phyloP scores from a whole-genome alignment of 2,888 invertebrate genomes.

The Synanthedon formicaeformis region DNA sequence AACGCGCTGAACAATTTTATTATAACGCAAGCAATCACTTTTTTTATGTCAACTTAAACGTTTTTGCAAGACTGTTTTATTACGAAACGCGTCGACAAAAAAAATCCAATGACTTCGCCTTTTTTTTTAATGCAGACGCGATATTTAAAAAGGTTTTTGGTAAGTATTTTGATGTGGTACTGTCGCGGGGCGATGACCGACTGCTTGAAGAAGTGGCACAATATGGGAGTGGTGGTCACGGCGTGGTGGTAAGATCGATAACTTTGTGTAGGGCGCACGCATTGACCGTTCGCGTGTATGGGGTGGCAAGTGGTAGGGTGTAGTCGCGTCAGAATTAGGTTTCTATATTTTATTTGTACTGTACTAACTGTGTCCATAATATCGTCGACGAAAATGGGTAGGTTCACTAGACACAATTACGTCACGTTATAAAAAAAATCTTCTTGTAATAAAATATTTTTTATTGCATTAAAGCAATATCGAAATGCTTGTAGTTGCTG shows the following conservation, averaged over 20 bases:
- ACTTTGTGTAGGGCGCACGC: conserved; percentile 64
- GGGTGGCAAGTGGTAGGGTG: too few species aligned
- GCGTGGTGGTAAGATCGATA: conserved; percentile 62
- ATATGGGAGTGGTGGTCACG: conserved; percentile 51
- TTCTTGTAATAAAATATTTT: too few species aligned
- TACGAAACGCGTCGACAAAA: conserved; percentile 5
- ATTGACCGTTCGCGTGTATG: conserved; percentile 47
- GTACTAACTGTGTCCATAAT: conserved; percentile 23
- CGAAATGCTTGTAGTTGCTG: too few species aligned
- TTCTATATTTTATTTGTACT: conserved; percentile 55
- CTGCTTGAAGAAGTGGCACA: conserved; percentile 44
- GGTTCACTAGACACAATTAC: background rate
- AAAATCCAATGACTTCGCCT: conserved; percentile 8
- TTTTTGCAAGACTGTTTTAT: background rate
- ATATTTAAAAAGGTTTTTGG: conserved; percentile 8
- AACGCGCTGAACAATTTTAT: conserved; percentile 23
- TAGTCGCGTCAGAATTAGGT: conserved; percentile 15
- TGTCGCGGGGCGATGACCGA: conserved; percentile 61
- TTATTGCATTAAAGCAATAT: too few species aligned
- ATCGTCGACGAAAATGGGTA: conserved; percentile 5
- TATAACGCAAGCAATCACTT: conserved; percentile 18
- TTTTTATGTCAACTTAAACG: conserved; percentile 18
- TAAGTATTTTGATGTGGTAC: conserved; percentile 28
- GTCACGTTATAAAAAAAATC: too few species aligned
- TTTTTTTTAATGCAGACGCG: background rate